These are phyloP conservation scores for Macrophya alboannulata DNA, from an alignment of 2,888 invertebrate species.

Conservation along the genomic window DNA sequence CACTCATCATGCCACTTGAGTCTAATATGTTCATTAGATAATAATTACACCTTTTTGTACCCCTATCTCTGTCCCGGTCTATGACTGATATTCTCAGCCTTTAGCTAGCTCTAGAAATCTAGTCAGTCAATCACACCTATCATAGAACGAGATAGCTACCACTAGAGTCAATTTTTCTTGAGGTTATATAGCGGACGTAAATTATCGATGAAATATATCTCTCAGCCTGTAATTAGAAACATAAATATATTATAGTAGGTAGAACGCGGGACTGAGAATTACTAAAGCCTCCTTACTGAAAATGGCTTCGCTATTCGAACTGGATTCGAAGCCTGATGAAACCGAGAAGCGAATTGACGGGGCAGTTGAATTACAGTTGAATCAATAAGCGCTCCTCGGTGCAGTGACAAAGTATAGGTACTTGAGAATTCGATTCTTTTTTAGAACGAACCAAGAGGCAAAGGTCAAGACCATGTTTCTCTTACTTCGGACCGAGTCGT, in stretches of 20 bases:
- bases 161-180: constrained; percentile 20
- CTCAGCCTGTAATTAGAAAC: constrained; percentile 23
- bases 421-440: constrained; percentile 13
- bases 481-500: constrained; percentile 32
- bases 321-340: not conserved
- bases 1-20: constrained; percentile 43
- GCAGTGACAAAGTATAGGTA: constrained; percentile 9
- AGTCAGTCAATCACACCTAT: constrained; percentile 47
- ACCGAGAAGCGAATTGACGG: not conserved
- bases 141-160: constrained; percentile 5
- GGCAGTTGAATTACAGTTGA: not conserved
- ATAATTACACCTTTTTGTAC: constrained; percentile 38
- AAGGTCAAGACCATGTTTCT: constrained; percentile 29
- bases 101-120: constrained; percentile 28
- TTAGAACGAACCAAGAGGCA: not conserved
- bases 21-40: constrained; percentile 50
- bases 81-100: constrained; percentile 29
- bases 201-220: constrained; percentile 44
- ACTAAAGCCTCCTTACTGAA: not conserved
- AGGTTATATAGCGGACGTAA: constrained; percentile 26
- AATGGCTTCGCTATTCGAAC: not conserved
- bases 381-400: not conserved
- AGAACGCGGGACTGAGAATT: not conserved
- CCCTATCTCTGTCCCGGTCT: not conserved
- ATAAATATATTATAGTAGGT: constrained; percentile 6